Percentiles rank a stretch among this genome's conserved stretches.
Conservation (phyloP, 1,140 invertebrate genomes). For the Kradibia gibbosae region DNA sequence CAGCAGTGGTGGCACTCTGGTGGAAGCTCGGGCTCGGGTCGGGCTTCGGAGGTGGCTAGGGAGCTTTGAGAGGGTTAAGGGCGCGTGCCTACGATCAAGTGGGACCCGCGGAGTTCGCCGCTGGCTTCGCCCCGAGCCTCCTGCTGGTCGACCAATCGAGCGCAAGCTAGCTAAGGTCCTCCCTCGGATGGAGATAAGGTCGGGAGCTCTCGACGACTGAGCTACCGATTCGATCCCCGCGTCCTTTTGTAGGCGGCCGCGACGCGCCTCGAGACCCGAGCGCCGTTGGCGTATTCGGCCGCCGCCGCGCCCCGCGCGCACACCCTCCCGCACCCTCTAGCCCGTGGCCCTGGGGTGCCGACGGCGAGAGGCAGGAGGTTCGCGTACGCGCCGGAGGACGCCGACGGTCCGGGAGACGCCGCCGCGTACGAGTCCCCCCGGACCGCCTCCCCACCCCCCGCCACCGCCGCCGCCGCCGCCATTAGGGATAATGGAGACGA, state of each 20-base stretch:
- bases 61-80: no score
- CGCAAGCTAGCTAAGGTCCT: background rate
- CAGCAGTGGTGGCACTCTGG: no score
- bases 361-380: no score
- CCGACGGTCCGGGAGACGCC: no score
- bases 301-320: slow-evolving; percentile 40
- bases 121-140: background rate
- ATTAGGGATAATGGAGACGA: background rate
- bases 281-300: slow-evolving; percentile 52
- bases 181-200: background rate
- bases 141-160: background rate
- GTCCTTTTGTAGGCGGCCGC: slow-evolving; percentile 52
- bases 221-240: slow-evolving; percentile 48
- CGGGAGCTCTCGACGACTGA: slow-evolving; percentile 50
- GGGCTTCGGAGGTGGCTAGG: no score
- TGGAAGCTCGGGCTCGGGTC: no score
- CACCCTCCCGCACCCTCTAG: slow-evolving; percentile 40
- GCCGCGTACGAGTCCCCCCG: no score
- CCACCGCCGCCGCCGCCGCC: slow-evolving; percentile 42
- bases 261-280: slow-evolving; percentile 20
- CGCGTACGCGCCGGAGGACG: background rate
- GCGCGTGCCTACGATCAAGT: background rate
- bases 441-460: background rate
- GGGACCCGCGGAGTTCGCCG: background rate
- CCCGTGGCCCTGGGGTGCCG: background rate